Evolutionary conservation across 2,888 invertebrate species (phyloP).

Genomic region (Melolontha melolontha): DNA sequence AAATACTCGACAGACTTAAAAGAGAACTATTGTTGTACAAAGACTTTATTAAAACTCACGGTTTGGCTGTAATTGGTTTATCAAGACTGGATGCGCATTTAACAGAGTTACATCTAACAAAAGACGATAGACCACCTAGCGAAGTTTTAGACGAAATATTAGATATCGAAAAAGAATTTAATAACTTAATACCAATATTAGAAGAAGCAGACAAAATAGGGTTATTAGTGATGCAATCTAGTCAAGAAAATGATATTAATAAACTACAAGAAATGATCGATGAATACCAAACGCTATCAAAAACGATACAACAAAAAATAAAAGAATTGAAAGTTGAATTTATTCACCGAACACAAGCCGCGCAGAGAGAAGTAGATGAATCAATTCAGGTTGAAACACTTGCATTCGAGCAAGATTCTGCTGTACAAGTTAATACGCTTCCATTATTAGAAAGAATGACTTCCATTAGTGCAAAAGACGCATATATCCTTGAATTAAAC

Average conservation of each 20-base stretch:
- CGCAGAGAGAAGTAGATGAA: constrained; percentile 67
- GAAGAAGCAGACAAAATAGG: constrained; percentile 73
- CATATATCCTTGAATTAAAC: constrained; percentile 81
- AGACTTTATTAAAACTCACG: constrained; percentile 79
- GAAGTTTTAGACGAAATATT: constrained; percentile 51
- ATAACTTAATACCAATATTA: constrained; percentile 67
- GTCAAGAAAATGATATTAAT: constrained; percentile 69
- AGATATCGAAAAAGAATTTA: constrained; percentile 70
- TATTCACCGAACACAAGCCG: constrained; percentile 57
- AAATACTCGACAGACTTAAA: constrained; percentile 70
- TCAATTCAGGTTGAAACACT: constrained; percentile 79
- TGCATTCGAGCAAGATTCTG: constrained; percentile 80
- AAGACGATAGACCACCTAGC: constrained; percentile 9
- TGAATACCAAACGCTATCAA: constrained; percentile 75
- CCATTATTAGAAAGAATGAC: constrained; percentile 72
- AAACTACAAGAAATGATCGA: constrained; percentile 72
- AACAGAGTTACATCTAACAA: constrained; percentile 72
- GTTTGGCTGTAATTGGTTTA: constrained; percentile 76
- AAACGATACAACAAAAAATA: constrained; percentile 70
- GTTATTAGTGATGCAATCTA: constrained; percentile 70
- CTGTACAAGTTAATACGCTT: constrained; percentile 86
- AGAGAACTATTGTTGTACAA: constrained; percentile 72
- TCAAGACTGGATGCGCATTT: constrained; percentile 79
- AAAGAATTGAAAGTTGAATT: constrained; percentile 65
- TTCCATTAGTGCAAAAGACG: constrained; percentile 84